These are phyloP conservation scores for Pilophorus perplexus DNA, from an alignment of 2,888 invertebrate genomes.

Conservation along the genomic window DNA sequence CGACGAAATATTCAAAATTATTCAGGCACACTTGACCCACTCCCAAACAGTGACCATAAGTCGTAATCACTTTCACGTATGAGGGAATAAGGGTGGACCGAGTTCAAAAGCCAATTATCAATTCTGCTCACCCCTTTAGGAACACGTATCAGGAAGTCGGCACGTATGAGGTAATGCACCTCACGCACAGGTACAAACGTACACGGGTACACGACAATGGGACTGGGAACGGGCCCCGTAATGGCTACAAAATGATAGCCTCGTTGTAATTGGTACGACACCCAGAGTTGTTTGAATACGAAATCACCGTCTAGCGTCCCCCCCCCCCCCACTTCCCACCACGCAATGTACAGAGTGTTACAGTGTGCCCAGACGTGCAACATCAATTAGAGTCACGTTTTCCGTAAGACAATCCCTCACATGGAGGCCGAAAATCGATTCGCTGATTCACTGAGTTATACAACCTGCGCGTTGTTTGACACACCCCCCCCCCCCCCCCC, in stretches of 20 bases:
- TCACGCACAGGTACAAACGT: background rate
- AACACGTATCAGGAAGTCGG: background rate
- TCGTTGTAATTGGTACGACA: background rate
- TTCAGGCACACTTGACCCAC: too few species aligned
- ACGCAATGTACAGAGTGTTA: background rate
- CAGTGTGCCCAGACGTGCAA: background rate
- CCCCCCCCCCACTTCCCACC: too few species aligned
- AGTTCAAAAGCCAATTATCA: background rate
- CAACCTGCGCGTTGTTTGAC: too few species aligned
- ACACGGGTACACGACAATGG: background rate
- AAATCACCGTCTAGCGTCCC: background rate
- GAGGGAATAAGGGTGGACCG: background rate
- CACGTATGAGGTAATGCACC: background rate
- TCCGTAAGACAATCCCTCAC: too few species aligned
- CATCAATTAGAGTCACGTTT: background rate
- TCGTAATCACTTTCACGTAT: background rate
- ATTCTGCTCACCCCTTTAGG: background rate
- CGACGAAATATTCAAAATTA: too few species aligned
- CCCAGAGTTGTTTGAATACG: background rate
- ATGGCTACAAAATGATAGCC: slow-evolving; percentile 9
- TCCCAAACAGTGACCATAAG: too few species aligned
- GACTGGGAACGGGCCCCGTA: background rate
- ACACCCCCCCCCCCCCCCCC: too few species aligned
- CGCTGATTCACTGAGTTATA: too few species aligned
- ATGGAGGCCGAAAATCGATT: too few species aligned